Evolutionary conservation across 1,140 invertebrate species (phyloP), one percentile per base, ranked within the genome.

Genomic region (Euura lappo): DNA sequence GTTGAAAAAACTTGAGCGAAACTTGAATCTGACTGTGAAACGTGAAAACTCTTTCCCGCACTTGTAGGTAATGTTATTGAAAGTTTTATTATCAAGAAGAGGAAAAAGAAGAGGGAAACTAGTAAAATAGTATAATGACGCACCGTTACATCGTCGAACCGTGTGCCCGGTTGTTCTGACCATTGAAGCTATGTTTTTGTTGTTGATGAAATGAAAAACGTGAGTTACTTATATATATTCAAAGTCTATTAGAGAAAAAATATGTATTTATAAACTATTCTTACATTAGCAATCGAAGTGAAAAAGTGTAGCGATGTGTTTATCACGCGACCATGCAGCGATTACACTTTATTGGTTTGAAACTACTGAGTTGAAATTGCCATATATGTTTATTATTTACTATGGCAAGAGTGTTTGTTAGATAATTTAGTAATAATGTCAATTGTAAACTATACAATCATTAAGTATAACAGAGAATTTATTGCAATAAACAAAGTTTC

Each of bases 361-460:
- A 60, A n/a, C 51, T 60, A 60, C 10, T 60, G 10, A 60, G 28
- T 6, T 60, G 51, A 11, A 60, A 60, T 28, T 28, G 28, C 28
- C 28, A 60, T 60, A 8, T 11, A 60, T 11, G 51, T 60, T 11
- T n/a, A 11, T 60, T 60, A 60, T 60, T 60, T 60, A 6, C 8
- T 60, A 60, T 60, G 51, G 6, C 51, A 28, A 60, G 51, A 60
- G 51, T 60, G 51, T 60, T 60, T 60, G 13, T 60, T 60, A 60
- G 51, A 60, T 60, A 60, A 60, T 60, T 60, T 60, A 60, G 51
- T 60, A 60, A 60, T 60, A 60, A 3, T 60, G 51, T 60, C 51
- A 60, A 60, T 60, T 60, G 51, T 60, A 60, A 60, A 60, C 51
- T 60, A 60, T 60, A 60, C 51, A 60, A 60, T 60, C 51, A 60